A percentile compares a stretch with the other conserved stretches of the same genome.
phyloP scores from a whole-genome alignment of 2,888 invertebrate species.

The Drosophila mimica region DNA sequence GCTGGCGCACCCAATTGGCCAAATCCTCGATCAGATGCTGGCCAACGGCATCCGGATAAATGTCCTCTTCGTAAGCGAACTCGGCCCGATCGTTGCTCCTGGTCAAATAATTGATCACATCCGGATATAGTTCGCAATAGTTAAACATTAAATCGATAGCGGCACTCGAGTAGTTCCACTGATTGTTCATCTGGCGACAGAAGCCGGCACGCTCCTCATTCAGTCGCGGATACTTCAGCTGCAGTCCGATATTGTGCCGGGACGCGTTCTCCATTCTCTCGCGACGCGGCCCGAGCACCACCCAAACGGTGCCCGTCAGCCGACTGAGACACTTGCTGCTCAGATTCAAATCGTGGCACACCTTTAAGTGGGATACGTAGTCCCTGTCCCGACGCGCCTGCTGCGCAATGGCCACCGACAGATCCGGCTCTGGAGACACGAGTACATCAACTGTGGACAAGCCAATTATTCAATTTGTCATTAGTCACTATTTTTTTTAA shows the following conservation, averaged over 20 bases:
- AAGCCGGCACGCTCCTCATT: conserved; percentile 92
- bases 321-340: conserved; percentile 91
- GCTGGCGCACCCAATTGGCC: conserved; percentile 89
- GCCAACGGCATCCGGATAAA: conserved; percentile 87
- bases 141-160: conserved; percentile 89
- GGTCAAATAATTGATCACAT: conserved; percentile 87
- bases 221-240: conserved; percentile 95
- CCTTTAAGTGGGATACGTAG: conserved; percentile 74
- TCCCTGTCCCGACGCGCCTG: conserved; percentile 71
- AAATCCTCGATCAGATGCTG: conserved; percentile 85
- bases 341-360: conserved; percentile 86
- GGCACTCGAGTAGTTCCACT: conserved; percentile 93
- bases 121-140: conserved; percentile 90
- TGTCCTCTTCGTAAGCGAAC: conserved; percentile 88
- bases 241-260: conserved; percentile 93
- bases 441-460: conserved; percentile 76
- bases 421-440: conserved; percentile 80
- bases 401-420: conserved; percentile 63
- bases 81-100: conserved; percentile 86
- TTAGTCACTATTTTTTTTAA: not conserved
- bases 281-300: conserved; percentile 86
- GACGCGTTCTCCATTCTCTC: conserved; percentile 84
- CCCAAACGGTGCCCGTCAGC: conserved; percentile 93
- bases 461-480: not conserved
- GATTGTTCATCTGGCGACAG: conserved; percentile 89